These are phyloP conservation scores for Drosophila tristis DNA, from an alignment of 1,140 invertebrate genomes.

Conservation along the genomic window DNA sequence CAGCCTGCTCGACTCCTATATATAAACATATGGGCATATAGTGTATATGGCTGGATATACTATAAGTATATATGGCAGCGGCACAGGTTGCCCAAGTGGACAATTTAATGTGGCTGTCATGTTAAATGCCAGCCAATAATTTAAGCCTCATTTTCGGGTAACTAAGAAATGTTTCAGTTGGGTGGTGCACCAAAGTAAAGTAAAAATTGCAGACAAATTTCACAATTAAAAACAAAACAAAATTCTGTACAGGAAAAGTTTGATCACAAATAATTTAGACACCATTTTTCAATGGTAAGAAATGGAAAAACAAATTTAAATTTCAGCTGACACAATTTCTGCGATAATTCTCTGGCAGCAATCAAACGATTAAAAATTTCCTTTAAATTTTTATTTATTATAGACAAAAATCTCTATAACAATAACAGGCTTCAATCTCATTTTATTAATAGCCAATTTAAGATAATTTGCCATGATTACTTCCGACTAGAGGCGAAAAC, in stretches of 20 bases:
- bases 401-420: constrained; percentile 3
- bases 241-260: constrained; percentile 1
- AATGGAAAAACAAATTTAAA: too few relatives aligned
- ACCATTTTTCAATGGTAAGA: too few relatives aligned
- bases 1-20: constrained; percentile 38
- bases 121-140: constrained; percentile 81
- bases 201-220: constrained; percentile 9
- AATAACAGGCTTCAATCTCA: constrained; percentile 27
- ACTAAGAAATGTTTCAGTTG: constrained; percentile 67
- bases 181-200: constrained; percentile 53
- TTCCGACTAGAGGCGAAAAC: constrained; percentile 41
- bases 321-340: too few relatives aligned
- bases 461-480: constrained; percentile 53
- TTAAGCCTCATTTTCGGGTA: constrained; percentile 74
- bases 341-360: background rate
- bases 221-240: background rate
- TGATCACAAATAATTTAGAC: background rate
- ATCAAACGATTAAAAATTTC: constrained; percentile 5
- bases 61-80: constrained; percentile 49
- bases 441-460: constrained; percentile 49
- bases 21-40: constrained; percentile 42
- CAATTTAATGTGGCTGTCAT: constrained; percentile 82
- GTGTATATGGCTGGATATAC: constrained; percentile 17
- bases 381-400: constrained; percentile 20
- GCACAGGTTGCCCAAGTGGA: constrained; percentile 78